Evolutionary conservation across 2,113 vertebrate genomes (phyloP).

Genomic region (Indicator indicator): DNA sequence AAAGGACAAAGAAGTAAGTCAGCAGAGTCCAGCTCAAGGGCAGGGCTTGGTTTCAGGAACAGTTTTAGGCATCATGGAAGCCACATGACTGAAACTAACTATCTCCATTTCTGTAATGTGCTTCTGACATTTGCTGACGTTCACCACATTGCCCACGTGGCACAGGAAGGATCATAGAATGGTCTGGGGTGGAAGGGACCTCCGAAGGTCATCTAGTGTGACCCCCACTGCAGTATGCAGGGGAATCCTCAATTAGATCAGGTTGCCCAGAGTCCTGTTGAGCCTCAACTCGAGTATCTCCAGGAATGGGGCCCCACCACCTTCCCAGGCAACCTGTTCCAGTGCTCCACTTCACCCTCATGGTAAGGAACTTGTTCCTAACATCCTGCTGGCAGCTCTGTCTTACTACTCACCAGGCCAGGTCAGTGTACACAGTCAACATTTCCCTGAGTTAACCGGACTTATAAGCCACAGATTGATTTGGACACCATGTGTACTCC

Average conservation of each 20-base stretch:
- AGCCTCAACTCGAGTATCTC: too few species aligned
- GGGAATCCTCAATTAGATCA: too few species aligned
- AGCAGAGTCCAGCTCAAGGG: background rate
- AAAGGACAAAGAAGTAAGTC: background rate
- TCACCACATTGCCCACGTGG: accelerated
- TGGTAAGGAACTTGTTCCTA: too few species aligned
- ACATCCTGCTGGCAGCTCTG: background rate
- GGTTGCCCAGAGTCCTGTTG: too few species aligned
- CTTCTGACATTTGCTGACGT: background rate
- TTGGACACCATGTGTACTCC: background rate
- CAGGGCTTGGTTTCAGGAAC: background rate
- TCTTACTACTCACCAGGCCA: background rate
- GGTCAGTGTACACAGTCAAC: background rate
- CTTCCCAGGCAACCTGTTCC: too few species aligned
- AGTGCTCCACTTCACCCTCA: too few species aligned
- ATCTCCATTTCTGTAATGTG: background rate
- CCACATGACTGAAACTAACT: background rate
- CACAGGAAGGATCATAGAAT: background rate
- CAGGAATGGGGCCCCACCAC: too few species aligned
- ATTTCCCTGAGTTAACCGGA: background rate
- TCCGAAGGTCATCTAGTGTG: too few species aligned
- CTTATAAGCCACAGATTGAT: background rate
- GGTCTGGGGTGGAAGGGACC: too few species aligned
- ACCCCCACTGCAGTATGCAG: too few species aligned
- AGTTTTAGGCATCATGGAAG: background rate